A percentile compares a stretch with the other conserved stretches of the same genome.
Evolutionary conservation across 1,140 invertebrate species (phyloP).

Genomic region (Ganaspis sp.): DNA sequence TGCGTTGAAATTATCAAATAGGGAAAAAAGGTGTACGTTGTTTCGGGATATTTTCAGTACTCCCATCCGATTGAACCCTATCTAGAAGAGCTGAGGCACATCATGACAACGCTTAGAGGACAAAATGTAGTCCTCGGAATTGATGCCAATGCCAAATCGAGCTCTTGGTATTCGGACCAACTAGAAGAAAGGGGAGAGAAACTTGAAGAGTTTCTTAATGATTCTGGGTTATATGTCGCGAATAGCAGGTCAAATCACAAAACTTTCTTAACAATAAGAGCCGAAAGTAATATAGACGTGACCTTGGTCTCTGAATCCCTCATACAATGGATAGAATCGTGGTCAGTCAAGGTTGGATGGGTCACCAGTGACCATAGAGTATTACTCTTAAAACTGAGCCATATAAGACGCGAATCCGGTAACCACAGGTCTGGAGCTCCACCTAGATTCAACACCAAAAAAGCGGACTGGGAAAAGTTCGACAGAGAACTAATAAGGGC

Average conservation of each 20-base stretch:
- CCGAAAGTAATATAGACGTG: background rate
- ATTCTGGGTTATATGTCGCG: background rate
- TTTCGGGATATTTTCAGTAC: background rate
- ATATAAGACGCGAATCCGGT: too few relatives aligned
- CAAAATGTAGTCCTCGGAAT: background rate
- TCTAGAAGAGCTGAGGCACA: background rate
- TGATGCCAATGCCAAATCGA: background rate
- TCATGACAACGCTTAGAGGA: background rate
- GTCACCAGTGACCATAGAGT: background rate
- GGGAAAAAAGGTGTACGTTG: background rate
- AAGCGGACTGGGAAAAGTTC: background rate
- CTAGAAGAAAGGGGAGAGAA: background rate
- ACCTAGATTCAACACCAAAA: background rate
- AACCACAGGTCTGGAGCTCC: too few relatives aligned
- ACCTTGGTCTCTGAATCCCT: too few relatives aligned
- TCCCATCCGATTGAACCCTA: background rate
- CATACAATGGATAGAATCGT: too few relatives aligned
- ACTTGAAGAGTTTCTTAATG: background rate
- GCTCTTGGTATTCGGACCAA: background rate
- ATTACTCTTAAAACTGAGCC: background rate
- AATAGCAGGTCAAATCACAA: background rate
- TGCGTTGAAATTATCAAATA: background rate
- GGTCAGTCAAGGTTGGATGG: background rate
- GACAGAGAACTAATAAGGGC: background rate
- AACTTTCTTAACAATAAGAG: background rate